Evolutionary conservation across 2,113 vertebrate species (phyloP).

Genomic region (Amphiprion percula): DNA sequence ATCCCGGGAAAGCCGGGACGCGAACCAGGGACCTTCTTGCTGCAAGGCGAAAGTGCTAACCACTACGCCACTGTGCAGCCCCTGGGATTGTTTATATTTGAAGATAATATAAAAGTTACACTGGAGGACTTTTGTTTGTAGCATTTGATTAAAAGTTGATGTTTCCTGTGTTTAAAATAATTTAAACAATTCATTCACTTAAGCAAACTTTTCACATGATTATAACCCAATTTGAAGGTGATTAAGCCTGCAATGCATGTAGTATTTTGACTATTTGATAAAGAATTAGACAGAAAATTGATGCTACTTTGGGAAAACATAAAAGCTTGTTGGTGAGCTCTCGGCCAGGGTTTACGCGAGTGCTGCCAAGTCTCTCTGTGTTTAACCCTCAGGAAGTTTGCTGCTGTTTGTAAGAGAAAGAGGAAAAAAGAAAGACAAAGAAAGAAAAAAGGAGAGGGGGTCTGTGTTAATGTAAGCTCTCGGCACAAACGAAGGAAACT

Average conservation of each 20-base stretch:
- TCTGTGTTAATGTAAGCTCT: constrained; percentile 62
- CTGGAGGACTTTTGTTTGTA: constrained; percentile 12
- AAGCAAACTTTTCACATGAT: not conserved
- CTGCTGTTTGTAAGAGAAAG: constrained; percentile 57
- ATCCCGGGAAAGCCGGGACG: no score
- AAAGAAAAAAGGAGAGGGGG: constrained; percentile 16
- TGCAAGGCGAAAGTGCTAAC: no score
- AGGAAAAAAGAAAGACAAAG: constrained; percentile 43
- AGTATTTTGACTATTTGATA: constrained; percentile 3
- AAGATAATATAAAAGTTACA: constrained; percentile 28
- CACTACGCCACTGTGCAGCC: no score
- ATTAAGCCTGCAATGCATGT: not conserved
- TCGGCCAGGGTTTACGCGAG: constrained; percentile 42
- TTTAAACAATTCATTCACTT: constrained; percentile 6
- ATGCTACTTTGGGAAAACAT: constrained; percentile 27
- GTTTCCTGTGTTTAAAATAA: constrained; percentile 6
- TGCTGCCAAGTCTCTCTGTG: constrained; percentile 66
- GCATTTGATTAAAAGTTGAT: constrained; percentile 22
- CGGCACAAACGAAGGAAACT: constrained; percentile 79
- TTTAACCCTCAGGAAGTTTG: constrained; percentile 78
- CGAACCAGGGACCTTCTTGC: no score
- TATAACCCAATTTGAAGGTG: not conserved
- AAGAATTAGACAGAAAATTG: constrained; percentile 14
- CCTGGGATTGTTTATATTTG: constrained; percentile 38
- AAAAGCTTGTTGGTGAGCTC: constrained; percentile 41